These are phyloP conservation scores for Orthosia incerta DNA, from an alignment of 2,888 invertebrate species.

Conservation along the genomic window DNA sequence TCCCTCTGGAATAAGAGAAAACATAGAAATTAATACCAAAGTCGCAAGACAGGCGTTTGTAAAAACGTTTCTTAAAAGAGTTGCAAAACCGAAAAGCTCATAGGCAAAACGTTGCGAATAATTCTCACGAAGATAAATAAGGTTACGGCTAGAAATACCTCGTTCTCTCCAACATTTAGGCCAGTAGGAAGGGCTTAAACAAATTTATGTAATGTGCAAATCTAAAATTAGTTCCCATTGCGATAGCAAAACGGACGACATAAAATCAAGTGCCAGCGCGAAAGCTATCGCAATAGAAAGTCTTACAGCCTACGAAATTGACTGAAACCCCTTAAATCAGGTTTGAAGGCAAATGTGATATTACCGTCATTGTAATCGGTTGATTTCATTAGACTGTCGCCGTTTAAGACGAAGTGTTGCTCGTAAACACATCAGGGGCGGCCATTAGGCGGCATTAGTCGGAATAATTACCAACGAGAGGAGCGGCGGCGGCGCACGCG, in stretches of 20 bases:
- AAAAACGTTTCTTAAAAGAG: not conserved
- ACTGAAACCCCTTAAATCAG: constrained; percentile 55
- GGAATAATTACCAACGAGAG: constrained; percentile 73
- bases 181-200: constrained; percentile 44
- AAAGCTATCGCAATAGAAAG: constrained; percentile 63
- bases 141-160: not conserved
- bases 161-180: constrained; percentile 19
- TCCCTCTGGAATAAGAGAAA: constrained; percentile 94
- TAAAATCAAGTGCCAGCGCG: constrained; percentile 42
- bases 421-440: constrained; percentile 77
- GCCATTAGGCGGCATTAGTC: constrained; percentile 76
- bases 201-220: constrained; percentile 54
- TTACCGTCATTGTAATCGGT: constrained; percentile 73
- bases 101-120: not conserved
- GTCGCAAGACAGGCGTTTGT: not conserved
- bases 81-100: not conserved
- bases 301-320: constrained; percentile 58
- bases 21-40: not conserved
- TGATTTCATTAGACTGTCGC: constrained; percentile 74
- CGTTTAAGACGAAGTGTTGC: constrained; percentile 64
- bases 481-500: constrained; percentile 45
- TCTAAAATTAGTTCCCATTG: constrained; percentile 52
- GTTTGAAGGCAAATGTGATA: constrained; percentile 62
- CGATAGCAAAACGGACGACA: constrained; percentile 46
- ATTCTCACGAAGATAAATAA: constrained; percentile 29